A percentile compares a stretch with the other conserved stretches of the same genome.
Conservation (phyloP, 2,797 vertebrate species). For the Silurus aristotelis region DNA sequence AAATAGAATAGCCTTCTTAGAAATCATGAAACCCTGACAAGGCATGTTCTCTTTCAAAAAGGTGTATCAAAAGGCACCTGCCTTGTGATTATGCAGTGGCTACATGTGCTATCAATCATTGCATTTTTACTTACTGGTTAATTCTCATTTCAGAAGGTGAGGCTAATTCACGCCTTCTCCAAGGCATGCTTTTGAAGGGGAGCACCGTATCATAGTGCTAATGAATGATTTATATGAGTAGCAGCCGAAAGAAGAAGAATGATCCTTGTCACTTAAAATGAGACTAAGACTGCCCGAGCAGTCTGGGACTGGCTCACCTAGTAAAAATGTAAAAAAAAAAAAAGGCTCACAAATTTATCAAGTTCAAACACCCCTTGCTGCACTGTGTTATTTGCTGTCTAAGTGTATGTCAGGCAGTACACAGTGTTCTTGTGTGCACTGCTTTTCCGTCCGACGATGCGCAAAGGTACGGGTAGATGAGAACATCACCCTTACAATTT, state of each 20-base stretch:
- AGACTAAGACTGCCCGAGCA: neutral
- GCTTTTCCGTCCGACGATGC: neutral
- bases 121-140: neutral
- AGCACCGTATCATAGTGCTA: neutral
- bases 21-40: neutral
- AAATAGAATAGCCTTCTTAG: neutral
- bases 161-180: neutral
- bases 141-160: neutral
- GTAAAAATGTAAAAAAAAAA: neutral
- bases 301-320: neutral
- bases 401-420: conserved; percentile 6
- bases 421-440: neutral
- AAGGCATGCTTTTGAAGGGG: neutral
- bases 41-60: neutral
- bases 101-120: neutral
- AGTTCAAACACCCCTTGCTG: neutral
- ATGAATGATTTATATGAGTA: too few relatives aligned
- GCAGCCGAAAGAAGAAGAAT: too few relatives aligned
- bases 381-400: conserved; percentile 1
- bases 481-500: neutral
- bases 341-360: neutral
- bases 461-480: neutral
- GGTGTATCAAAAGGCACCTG: neutral
- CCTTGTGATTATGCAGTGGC: neutral
- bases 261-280: neutral